Evolutionary conservation across 2,113 vertebrate species (phyloP).

Genomic region (Anguilla japonica): DNA sequence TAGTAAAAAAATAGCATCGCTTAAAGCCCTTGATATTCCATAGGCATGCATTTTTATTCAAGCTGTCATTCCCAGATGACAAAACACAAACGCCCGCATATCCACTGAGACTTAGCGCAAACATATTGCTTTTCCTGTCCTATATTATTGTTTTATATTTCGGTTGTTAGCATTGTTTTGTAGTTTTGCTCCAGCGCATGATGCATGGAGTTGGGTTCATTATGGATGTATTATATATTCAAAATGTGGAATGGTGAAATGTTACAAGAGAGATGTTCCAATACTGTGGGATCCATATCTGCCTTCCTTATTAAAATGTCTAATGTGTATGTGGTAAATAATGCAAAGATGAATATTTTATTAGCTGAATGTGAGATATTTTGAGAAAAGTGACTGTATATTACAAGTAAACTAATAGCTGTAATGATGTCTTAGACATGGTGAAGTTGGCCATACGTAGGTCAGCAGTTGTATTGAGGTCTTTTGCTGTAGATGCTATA

Average conservation of each 20-base stretch:
- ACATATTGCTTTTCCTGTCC: neutral
- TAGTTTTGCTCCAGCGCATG: neutral
- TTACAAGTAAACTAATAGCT: no score
- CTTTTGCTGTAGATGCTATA: slow-evolving; percentile 3
- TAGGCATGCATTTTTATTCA: neutral
- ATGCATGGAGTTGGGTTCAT: neutral
- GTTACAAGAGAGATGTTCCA: neutral
- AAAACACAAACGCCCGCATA: neutral
- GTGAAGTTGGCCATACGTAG: no score
- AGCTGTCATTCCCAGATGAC: neutral
- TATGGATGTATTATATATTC: neutral
- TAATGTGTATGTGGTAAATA: neutral
- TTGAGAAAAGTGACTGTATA: no score
- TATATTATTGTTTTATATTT: neutral
- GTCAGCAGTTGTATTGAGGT: neutral
- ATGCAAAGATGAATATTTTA: neutral
- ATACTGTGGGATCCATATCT: neutral
- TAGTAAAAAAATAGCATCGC: neutral
- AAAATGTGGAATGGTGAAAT: neutral
- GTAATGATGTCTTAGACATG: no score
- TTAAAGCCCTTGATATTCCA: neutral
- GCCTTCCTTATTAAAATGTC: neutral
- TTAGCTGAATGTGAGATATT: no score
- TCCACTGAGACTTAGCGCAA: neutral
- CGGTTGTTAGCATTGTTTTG: neutral